Evolutionary conservation across 1,140 invertebrate genomes (phyloP), one percentile per base, ranked within the genome.

Genomic region (Tribolium castaneum): DNA sequence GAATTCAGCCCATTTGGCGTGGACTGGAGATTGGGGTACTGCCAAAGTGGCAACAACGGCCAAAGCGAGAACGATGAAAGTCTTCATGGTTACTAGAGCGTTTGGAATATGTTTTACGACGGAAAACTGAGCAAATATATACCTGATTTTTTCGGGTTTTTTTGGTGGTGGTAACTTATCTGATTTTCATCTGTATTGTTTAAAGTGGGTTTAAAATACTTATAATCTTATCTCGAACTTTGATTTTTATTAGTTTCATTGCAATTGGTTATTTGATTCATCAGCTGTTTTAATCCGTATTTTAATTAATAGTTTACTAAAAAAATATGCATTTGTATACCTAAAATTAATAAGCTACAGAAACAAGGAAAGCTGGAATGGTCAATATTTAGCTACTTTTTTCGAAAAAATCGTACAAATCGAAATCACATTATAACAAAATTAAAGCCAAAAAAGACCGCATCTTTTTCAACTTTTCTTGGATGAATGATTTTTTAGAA

Each of bases 11-110:
- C 56, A 62, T 35, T 62, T 30, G 9, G 22, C 7, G 1, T 34
- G 25, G 25, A 62, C 5, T 19, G 22, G 56, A 3, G 56, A n/a
- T 34, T 30, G 6, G 2, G 56, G 56, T 3, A 35, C 7, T 2
- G 56, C 56, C 56, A 62, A 34, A 62, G 56, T 62, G 22, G 56
- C 56, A 14, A 19, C 22, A 25, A 56, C 7, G 13, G 16, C 52
- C 52, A 62, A 62, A 62, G 56, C 25, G 5, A 62, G 16, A 62
- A 30, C 22, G 56, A 62, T n/a, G 56, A 62, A 19, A 25, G 56
- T 62, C 25, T 62, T 62, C 56, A 62, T 62, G 7, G 52, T 56
- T 22, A 7, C 13, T 56, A 9, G 3, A 56, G 22, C 9, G 7
- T 9, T 9, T 16, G 52, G 56, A 62, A 35, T 9, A 4, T 62